These are phyloP conservation scores for Gymnothorax javanicus DNA, from an alignment of 2,797 vertebrate species.

Conservation along the genomic window DNA sequence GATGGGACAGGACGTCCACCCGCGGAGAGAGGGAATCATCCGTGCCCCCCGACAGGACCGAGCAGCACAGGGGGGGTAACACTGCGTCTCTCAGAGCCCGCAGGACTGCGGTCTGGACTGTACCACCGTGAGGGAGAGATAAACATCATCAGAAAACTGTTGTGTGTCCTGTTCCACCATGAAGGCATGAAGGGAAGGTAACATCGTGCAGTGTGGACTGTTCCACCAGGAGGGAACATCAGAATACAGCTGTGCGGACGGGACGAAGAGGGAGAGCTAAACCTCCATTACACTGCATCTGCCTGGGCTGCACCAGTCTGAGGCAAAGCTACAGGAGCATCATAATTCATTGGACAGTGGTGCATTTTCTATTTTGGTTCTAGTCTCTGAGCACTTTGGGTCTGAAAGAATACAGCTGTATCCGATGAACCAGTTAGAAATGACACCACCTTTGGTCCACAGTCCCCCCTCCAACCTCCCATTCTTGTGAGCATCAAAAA, in stretches of 20 bases:
- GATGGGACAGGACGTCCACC: conserved; percentile 68
- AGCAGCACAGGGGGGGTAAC: conserved; percentile 67
- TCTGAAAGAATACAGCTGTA: neutral
- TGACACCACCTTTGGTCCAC: neutral
- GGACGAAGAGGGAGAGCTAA: neutral
- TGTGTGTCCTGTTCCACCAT: neutral
- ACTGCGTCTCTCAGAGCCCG: conserved; percentile 73
- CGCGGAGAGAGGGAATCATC: conserved; percentile 40
- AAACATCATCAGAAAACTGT: neutral
- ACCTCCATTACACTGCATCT: neutral
- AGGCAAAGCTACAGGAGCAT: neutral
- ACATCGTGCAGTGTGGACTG: neutral
- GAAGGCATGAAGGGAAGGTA: neutral
- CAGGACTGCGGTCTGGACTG: conserved; percentile 68
- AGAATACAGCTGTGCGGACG: neutral
- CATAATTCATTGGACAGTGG: too few relatives aligned
- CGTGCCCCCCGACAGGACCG: conserved; percentile 52
- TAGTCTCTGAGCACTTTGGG: too few relatives aligned
- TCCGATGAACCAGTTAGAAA: too few relatives aligned
- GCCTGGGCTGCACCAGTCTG: neutral
- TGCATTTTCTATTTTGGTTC: too few relatives aligned
- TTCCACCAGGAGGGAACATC: neutral
- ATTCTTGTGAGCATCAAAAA: too few relatives aligned
- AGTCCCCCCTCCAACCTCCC: too few relatives aligned
- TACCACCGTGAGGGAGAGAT: conserved; percentile 9